phyloP scores from a whole-genome alignment of 2,113 vertebrate genomes.

The Eupsittula cactorum region DNA sequence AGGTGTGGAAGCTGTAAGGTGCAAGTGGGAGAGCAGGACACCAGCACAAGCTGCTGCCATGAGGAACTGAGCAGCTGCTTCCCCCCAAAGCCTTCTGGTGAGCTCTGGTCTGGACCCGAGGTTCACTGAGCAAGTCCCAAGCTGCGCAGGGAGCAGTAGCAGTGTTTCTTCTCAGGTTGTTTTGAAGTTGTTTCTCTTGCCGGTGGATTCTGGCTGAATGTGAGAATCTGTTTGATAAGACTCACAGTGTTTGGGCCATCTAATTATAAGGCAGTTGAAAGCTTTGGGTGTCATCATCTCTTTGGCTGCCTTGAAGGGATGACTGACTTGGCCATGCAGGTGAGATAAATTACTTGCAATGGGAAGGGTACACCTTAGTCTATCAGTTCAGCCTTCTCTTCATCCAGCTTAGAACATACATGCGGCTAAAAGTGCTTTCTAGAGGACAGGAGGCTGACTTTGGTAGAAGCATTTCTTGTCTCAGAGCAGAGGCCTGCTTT shows the following conservation, averaged over 20 bases:
- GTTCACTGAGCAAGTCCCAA: neutral
- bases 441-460: neutral
- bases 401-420: accelerated
- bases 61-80: neutral
- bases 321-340: neutral
- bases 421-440: neutral
- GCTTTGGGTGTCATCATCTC: neutral
- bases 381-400: neutral
- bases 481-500: neutral
- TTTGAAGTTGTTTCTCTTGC: neutral
- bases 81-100: neutral
- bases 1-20: neutral
- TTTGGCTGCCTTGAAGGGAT: neutral
- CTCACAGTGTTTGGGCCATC: neutral
- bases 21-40: neutral
- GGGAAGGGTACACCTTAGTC: neutral
- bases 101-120: neutral
- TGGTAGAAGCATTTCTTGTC: neutral
- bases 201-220: neutral
- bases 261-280: neutral
- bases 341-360: neutral
- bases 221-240: neutral
- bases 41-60: accelerated
- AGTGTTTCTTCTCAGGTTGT: neutral
- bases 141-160: neutral